Evolutionary conservation across 2,113 vertebrate species (phyloP), one percentile per base, ranked within the genome.

Genomic region (Falcunculus frontatus): DNA sequence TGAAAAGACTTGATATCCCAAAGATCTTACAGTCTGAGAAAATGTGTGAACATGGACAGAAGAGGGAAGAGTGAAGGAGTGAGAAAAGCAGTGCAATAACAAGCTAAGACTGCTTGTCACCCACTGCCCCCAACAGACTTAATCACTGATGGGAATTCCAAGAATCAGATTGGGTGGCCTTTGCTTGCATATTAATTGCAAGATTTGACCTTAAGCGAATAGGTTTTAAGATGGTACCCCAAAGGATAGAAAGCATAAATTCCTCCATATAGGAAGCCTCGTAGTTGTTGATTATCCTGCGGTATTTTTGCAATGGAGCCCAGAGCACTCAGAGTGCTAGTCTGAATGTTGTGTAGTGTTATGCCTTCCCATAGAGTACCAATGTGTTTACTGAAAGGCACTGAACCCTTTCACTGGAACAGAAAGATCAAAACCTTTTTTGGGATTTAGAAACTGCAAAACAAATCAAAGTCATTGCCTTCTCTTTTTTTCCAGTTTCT

Each of bases 381-480:
- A 57, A 23, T 41, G 59, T 63, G 32, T 89, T 94, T 96, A 90
- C 68, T 91, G 80, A 80, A 91, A 96, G 55, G 29, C 65, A 63
- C 32, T 68, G 52, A 89, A 89, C 63, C 30, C 57, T 92, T 65
- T 85, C 82, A 62, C 46, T 49, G 44, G 50, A 93, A 94, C 16
- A 86, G 69, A 87, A 92, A 83, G 83, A 79, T 94, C 67, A 95
- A 95, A 95, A 73, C n/a, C 44, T 65, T 87, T 89, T 84, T 84
- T 3, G 60, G n/a, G 46, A 59, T 81, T 46, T 87, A 70, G 89
- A 96, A 91, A 78, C 50, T 88, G 70, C 32, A 94, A 97, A 93
- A 79, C 63, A 95, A 93, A 92, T 94, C 84, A 93, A 91, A 95
- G 75, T n/a, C 83, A 32, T 75, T 63, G 50, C 50, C n/a, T 96